Conservation (phyloP, 2,797 vertebrate genomes). For the Clamator glandarius region DNA sequence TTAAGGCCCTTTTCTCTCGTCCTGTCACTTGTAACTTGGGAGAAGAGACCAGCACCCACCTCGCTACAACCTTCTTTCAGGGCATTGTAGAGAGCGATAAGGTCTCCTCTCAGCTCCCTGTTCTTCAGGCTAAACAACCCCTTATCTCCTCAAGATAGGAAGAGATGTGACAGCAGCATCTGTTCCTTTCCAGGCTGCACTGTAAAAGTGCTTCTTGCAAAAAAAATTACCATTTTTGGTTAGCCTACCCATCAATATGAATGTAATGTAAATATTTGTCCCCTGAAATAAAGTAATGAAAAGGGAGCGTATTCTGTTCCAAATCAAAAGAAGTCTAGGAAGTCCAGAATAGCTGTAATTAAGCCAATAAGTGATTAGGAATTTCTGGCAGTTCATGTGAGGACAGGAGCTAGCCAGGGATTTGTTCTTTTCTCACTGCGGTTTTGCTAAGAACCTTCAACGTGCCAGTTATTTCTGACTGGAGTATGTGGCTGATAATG, state of each 20-base stretch:
- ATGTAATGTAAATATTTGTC: neutral
- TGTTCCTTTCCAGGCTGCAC: neutral
- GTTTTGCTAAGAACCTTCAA: neutral
- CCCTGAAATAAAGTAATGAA: neutral
- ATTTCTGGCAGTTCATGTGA: neutral
- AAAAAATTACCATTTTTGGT: neutral
- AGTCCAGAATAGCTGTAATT: neutral
- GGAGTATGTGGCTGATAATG: neutral
- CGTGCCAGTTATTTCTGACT: neutral
- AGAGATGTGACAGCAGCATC: neutral
- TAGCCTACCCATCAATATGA: neutral
- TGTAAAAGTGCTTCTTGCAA: neutral
- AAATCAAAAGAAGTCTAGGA: neutral
- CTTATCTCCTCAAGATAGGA: neutral
- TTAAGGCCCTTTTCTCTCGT: too few species aligned
- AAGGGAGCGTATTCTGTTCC: neutral
- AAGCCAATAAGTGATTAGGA: slow-evolving; percentile 11
- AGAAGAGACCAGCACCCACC: too few species aligned
- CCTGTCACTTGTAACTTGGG: too few species aligned
- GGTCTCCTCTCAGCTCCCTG: too few species aligned
- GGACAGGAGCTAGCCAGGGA: neutral
- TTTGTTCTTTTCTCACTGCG: neutral
- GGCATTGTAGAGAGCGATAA: too few species aligned
- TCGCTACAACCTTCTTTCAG: too few species aligned
- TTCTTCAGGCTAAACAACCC: neutral